Evolutionary conservation across 53 echinoderm and acorn worm species (phyloP).

Genomic region (Stichopus horrens): DNA sequence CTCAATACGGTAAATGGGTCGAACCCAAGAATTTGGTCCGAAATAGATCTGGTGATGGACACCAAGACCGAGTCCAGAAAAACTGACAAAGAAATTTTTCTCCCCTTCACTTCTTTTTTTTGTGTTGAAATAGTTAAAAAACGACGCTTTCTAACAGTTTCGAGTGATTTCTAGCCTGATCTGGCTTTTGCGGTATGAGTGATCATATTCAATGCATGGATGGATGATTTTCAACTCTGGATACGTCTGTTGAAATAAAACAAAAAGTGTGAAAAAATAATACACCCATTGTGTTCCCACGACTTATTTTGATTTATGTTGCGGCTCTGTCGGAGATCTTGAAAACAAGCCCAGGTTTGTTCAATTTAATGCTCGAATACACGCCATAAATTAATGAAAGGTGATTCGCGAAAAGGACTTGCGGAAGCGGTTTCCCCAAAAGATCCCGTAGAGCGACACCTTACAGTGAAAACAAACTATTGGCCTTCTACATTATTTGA

Average conservation of each 20-base stretch:
- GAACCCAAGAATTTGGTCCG: too few relatives aligned
- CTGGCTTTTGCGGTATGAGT: too few relatives aligned
- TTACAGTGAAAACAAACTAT: neutral
- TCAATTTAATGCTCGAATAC: slow-evolving; percentile 42
- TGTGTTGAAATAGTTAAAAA: too few relatives aligned
- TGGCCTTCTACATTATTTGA: neutral
- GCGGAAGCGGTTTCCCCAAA: slow-evolving; percentile 32
- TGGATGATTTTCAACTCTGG: too few relatives aligned
- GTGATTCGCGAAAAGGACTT: slow-evolving; percentile 13
- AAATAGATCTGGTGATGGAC: too few relatives aligned
- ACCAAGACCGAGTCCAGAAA: too few relatives aligned
- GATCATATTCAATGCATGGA: too few relatives aligned
- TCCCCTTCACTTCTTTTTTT: too few relatives aligned
- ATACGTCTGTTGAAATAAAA: neutral
- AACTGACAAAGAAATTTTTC: too few relatives aligned
- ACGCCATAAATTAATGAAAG: slow-evolving; percentile 34
- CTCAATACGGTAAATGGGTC: too few relatives aligned
- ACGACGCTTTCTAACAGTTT: too few relatives aligned
- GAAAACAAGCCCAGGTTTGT: slow-evolving; percentile 37
- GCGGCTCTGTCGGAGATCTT: slow-evolving; percentile 7
- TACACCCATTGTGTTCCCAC: slow-evolving; percentile 15
- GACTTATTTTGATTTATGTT: neutral
- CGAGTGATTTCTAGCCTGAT: too few relatives aligned
- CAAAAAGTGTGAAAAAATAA: slow-evolving; percentile 24
- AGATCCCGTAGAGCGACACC: slow-evolving; percentile 16